Evolutionary conservation across 2,888 invertebrate genomes (phyloP).

Genomic region (Augochlorella aurata): DNA sequence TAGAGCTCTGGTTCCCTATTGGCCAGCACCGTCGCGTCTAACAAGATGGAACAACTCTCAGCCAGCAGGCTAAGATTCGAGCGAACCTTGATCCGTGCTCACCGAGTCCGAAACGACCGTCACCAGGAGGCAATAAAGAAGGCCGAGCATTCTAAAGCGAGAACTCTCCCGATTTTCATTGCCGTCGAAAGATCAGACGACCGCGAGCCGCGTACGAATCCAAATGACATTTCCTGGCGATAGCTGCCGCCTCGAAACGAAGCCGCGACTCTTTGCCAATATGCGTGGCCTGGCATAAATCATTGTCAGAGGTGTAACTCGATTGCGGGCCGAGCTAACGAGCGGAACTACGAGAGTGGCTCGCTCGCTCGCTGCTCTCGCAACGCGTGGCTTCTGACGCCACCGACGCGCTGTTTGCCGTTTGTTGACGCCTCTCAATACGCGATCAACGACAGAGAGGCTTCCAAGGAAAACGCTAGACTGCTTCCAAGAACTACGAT

Average conservation of each 20-base stretch:
- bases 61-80: not conserved
- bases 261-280: constrained; percentile 51
- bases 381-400: constrained; percentile 11
- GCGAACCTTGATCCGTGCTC: not conserved
- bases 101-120: not conserved
- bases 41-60: not conserved
- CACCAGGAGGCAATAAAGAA: constrained; percentile 4
- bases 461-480: constrained; percentile 23
- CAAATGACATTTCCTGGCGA: constrained; percentile 21
- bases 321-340: constrained; percentile 43
- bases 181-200: not conserved
- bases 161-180: constrained; percentile 1
- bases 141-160: not conserved
- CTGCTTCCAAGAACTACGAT: not conserved
- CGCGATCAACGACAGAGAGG: constrained; percentile 27
- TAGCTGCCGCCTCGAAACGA: constrained; percentile 21
- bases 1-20: too few species aligned
- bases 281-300: constrained; percentile 55
- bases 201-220: not conserved
- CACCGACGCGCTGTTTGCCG: constrained; percentile 4
- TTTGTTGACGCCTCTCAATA: constrained; percentile 29
- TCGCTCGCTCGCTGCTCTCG: constrained; percentile 30
- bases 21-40: not conserved
- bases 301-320: constrained; percentile 54
- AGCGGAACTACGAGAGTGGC: constrained; percentile 40